Base-by-base conservation (phyloP, 2,797 vertebrate species). In the Myotis planiceps region DNA sequence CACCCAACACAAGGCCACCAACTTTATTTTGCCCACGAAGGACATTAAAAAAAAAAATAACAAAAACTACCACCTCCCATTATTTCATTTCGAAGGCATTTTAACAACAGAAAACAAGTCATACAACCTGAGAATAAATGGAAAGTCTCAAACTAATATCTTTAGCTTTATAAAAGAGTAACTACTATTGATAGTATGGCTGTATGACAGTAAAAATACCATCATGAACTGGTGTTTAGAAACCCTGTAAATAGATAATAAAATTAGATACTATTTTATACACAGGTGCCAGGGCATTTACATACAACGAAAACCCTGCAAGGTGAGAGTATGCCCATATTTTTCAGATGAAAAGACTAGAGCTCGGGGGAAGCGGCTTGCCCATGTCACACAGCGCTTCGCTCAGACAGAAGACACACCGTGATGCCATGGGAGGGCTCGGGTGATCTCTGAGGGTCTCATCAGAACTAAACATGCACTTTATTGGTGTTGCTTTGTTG, bases 81-180 rank as follows among this genome's bases (percentile, higher is more conserved):
- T 66, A 95, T 60, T 89, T 85, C 58, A 92, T 75, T 78, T 49
- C 37, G 63, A 87, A 90, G n/a, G 14, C 21, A 75, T 42, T 78
- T 63, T n/a, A 37, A 80, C 39, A 87, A 10, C 39, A 63, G 93
- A 74, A 63, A 39, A 21, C 51, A 71, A 18, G 42, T 49, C 58
- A 42, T 13, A 47, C 29, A 71, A 81, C 34, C 29, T 65, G 60
- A 87, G 76, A 78, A 88, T 58, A 76, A 75, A 80, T 18, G 4
- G 42, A 65, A 87, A 93, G 19, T 42, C 29, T 74, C 72, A 29
- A 55, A 68, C 49, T n/a, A 60, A 14, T 29, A 69, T 47, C 51
- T 63, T 63, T 12, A 72, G 45, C 9, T 91, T 82, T 76, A 32
- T 76, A 49, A 93, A 87, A 45, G 12, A 90, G 25, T 29, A 63